Conservation (phyloP, 2,113 vertebrate genomes). For the Neogobius melanostomus region DNA sequence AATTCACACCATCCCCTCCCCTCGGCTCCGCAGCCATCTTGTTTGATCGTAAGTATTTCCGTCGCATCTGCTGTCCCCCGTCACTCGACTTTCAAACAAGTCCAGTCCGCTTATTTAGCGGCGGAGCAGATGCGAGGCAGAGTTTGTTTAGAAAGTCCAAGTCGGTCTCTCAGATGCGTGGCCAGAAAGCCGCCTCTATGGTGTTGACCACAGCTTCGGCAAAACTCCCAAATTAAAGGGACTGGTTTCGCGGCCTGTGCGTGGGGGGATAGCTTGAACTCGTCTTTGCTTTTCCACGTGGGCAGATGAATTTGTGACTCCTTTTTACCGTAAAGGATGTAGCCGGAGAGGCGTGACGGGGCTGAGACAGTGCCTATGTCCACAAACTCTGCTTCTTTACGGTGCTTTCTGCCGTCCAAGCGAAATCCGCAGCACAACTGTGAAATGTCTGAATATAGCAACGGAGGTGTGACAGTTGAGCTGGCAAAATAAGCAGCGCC, state of each 20-base stretch:
- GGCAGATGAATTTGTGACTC: conserved; percentile 5
- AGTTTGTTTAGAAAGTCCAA: conserved; percentile 58
- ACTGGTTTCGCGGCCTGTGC: background rate
- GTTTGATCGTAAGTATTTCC: conserved; percentile 76
- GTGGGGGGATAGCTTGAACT: background rate
- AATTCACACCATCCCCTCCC: conserved; percentile 44
- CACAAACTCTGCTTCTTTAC: background rate
- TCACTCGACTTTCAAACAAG: conserved; percentile 69
- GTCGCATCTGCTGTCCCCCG: conserved; percentile 72
- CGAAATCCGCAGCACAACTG: background rate
- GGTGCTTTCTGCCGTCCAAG: background rate
- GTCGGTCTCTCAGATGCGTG: conserved; percentile 21
- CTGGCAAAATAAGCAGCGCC: too few relatives aligned
- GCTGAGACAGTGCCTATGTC: background rate
- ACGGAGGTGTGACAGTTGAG: background rate
- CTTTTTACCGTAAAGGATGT: conserved; percentile 7
- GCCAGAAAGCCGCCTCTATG: background rate
- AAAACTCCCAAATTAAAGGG: background rate
- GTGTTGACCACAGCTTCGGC: background rate
- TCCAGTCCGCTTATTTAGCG: conserved; percentile 50
- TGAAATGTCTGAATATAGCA: background rate
- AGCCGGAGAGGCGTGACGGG: background rate
- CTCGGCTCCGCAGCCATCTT: conserved; percentile 38
- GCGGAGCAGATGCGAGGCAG: conserved; percentile 55
- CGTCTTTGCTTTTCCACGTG: conserved; percentile 2